Evolutionary conservation across 2,797 vertebrate species (phyloP), one percentile per base, ranked within the genome.

Genomic region (Rhadinocentrus ornatus): DNA sequence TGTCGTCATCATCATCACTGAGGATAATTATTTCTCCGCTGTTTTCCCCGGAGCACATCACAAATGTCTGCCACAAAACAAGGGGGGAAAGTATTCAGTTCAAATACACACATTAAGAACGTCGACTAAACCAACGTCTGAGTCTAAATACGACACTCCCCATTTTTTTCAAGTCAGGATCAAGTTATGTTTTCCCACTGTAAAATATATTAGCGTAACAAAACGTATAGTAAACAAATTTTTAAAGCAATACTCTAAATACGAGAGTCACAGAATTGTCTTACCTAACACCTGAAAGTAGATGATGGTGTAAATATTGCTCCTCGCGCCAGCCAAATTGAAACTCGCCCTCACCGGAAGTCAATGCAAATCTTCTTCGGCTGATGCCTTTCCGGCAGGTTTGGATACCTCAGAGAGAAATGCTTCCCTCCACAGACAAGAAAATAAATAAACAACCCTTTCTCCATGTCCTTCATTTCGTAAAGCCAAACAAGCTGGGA

Each of bases 11-110:
- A 56, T 92, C 86, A 57, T 91, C 89, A 64, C 89, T 93, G 59
- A 92, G 75, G 74, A 93, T 81, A 79, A 92, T 90, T 27, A 91
- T 75, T 20, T 81, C 87, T 39, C 4, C 77, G 24, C 24, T 26
- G 20, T 75, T 73, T 52, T 66, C 75, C 1, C 59, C 4, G 9
- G 75, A 63, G 29, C 59, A 63, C 82, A 88, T 86, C 29, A 37
- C 18, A 37, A 58, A 63, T 3, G 0, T n/a, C 80, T 84, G 2
- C 2, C 4, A 34, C 27, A 27, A 52, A 20, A 16, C 2, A 22
- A 22, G 2, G 9, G 11, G 16, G 3, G 20, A 11, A 29, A 1
- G 15, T 0, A 24, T 18, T 13, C 2, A 50, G 11, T 5, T 37
- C 8, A 56, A 20, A 73, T 35, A 37, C 29, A 2, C 24, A 35